These are phyloP conservation scores for Nasonia oneida DNA, from an alignment of 2,888 invertebrate genomes.

Conservation along the genomic window DNA sequence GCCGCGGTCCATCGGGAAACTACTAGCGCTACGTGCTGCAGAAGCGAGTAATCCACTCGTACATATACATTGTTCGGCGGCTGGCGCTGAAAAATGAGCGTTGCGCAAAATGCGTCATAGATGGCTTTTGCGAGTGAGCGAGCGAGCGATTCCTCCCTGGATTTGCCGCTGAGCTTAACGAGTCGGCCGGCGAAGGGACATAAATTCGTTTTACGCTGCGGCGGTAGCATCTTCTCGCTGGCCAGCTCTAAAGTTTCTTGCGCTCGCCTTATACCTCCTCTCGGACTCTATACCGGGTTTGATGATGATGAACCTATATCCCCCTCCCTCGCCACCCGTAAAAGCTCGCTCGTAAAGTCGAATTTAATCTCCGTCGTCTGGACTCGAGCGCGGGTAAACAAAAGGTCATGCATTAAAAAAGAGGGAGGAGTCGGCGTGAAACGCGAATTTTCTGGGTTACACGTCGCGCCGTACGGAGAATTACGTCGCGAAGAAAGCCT, in stretches of 20 bases:
- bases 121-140: constrained; percentile 7
- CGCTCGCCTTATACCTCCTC: constrained; percentile 6
- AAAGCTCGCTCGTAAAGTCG: constrained; percentile 76
- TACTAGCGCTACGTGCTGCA: background rate
- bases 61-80: constrained; percentile 26
- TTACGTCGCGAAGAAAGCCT: constrained; percentile 43
- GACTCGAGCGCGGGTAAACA: constrained; percentile 34
- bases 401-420: constrained; percentile 31
- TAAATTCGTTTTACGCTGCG: constrained; percentile 73
- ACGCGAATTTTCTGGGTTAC: constrained; percentile 55
- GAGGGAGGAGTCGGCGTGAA: background rate
- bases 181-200: constrained; percentile 72
- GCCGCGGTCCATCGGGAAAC: constrained; percentile 38
- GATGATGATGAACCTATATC: constrained; percentile 77
- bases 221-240: constrained; percentile 46
- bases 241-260: background rate
- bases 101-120: constrained; percentile 28
- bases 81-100: constrained; percentile 28
- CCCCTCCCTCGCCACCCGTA: constrained; percentile 66
- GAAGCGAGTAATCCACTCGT: background rate
- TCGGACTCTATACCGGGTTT: constrained; percentile 65
- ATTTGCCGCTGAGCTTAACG: constrained; percentile 71
- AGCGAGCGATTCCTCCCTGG: constrained; percentile 4
- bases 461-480: constrained; percentile 25
- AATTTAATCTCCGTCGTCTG: constrained; percentile 71